Base-by-base conservation (phyloP, 2,113 vertebrate species). In the Hemibates koningsi region DNA sequence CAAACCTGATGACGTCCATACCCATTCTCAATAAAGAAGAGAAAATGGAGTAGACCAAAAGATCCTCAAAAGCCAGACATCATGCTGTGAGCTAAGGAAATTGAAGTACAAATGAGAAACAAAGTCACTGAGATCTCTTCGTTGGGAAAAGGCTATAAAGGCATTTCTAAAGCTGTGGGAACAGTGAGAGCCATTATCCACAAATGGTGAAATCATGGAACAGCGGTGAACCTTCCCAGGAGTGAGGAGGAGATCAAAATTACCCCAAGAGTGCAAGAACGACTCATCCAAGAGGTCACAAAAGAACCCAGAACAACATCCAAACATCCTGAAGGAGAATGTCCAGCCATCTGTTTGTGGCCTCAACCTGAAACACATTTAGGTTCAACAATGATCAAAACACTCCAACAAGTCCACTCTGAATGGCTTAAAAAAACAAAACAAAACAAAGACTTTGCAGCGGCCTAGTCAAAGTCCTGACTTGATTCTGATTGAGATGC, bases 71-170 rank as follows among this genome's bases (percentile, higher is more conserved):
- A 56, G 53, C 53, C 53, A 56, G 21, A 24, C 1, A 56, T 7
- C 21, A 24, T 24, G 53, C 53, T 61, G 27, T 17, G 29, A 61
- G 8, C 57, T 32, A 61, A 61, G 57, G 29, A 61, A 34, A 61
- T 10, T 34, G 29, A 61, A 17, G 9, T 19, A 61, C 57, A 61
- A 61, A 61, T 61, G 29, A 61, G 57, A 61, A 61, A 34, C 57
- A 61, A 61, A 61, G 57, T 61, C 0, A 34, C 0, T 19, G 9
- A 61, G 57, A 61, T 61, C 16, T 10, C 57, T 61, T 34, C 0
- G 5, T 61, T 32, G 29, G 27, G 57, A 61, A 61, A 61, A 61
- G 29, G 29, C 57, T 34, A 34, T 61, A 34, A 61, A 61, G 29
- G 1, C 29, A 61, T 61, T 61, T 61, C 29, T 34, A 61, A 61